Evolutionary conservation across 2,113 vertebrate genomes (phyloP).

Genomic region (Todiramphus saurophagus): DNA sequence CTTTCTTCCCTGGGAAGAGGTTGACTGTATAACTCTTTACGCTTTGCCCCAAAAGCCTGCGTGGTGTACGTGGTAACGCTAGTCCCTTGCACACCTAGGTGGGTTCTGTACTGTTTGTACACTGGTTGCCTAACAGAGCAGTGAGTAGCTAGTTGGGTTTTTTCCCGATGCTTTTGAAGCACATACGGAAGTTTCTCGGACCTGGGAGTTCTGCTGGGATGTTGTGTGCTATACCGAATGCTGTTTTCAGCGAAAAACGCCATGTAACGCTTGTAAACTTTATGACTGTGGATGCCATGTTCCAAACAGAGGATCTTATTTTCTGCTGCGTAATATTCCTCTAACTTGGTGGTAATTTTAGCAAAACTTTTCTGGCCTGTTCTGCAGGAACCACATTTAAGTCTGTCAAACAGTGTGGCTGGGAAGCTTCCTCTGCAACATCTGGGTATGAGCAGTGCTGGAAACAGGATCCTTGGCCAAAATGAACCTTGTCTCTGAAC

Average conservation of each 20-base stretch:
- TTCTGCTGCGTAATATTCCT: background rate
- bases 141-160: background rate
- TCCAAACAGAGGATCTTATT: background rate
- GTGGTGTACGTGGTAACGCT: background rate
- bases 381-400: background rate
- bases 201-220: background rate
- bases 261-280: background rate
- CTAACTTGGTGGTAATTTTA: background rate
- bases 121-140: background rate
- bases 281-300: background rate
- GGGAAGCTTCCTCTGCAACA: slow-evolving; percentile 1
- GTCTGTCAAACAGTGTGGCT: background rate
- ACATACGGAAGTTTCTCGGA: background rate
- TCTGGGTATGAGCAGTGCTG: background rate
- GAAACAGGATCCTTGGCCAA: slow-evolving; percentile 22
- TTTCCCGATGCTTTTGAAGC: background rate
- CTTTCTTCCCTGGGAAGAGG: background rate
- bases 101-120: background rate
- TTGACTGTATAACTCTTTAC: background rate
- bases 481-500: background rate
- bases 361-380: background rate
- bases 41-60: background rate
- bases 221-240: background rate
- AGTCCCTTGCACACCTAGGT: background rate
- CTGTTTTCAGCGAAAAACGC: background rate